Base-by-base conservation (phyloP, 2,113 vertebrate genomes). In the Baryphthengus martii region DNA sequence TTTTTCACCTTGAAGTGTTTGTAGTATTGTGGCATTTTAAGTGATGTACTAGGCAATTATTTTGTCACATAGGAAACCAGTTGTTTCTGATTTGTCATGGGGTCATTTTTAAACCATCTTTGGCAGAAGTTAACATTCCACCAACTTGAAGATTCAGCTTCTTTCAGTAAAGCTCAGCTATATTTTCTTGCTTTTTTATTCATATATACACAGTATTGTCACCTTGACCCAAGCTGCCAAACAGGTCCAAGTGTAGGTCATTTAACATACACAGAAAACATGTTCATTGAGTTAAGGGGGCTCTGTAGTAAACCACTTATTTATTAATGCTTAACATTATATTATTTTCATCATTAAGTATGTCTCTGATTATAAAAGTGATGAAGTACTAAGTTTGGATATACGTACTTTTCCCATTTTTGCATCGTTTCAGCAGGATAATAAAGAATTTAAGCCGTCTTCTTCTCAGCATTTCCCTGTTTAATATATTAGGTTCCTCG, bases 11-110 rank as follows among this genome's bases (percentile, higher is more conserved):
- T 77, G 21, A 84, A 87, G 45, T 77, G 11, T 52, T 85, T 79
- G 20, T 62, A 85, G 11, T 37, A 68, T 23, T 83, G 6, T 44
- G 71, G 29, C 9, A 78, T 9, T 71, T 14, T 79, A 61, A 86
- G 28, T 76, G 49, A 62, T 68, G 6, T 79, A 21, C 42, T 56
- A 85, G 44, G 23, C 52, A 94, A 92, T 92, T 85, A 77, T 91
- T 91, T 87, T 90, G 39, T 68, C 90, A 79, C 67, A 33, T 10
- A 80, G 17, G 24, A 90, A 82, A 21, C 4, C n/a, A 88, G 8
- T 37, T 50, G 15, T 47, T 92, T 79, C 62, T 68, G 44, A 50
- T 68, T 88, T 82, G 20, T 85, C 39, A 71, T 40, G 14, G 8
- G 85, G 10, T 39, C 13, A 74, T 59, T 78, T 92, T 71, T 33